Evolutionary conservation across 1,140 invertebrate species (phyloP), one percentile per base, ranked within the genome.

Genomic region (Diorhabda sublineata): DNA sequence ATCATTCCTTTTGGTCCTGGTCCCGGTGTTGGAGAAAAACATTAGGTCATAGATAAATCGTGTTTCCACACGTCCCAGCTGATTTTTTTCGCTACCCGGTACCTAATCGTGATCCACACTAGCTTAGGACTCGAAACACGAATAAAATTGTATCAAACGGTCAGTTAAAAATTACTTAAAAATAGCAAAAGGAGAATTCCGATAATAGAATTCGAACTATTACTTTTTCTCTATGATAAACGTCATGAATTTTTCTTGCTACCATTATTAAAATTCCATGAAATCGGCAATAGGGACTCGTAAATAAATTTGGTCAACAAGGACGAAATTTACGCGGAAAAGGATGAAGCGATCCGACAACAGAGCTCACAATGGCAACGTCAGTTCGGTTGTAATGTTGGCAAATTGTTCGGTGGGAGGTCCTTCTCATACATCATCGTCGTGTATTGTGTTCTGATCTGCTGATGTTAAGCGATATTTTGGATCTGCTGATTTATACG

Each of bases 401-500:
- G 77, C 78, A 80, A 80, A 80, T 80, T 80, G 79, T 79, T 75
- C 76, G 60, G 77, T 80, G 77, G 79, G 79, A 80, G 78, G 79
- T 79, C 77, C 79, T 41, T 66, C 58, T 71, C 76, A 75, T 79
- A 77, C 71, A 79, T 79, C 78, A 79, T 79, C 78, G 78, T 73
- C 68, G 72, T 67, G 73, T 77, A 73, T 79, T 74, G 75, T 74
- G 76, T 75, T 74, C 71, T 71, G 71, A 69, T 68, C 67, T 69
- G 62, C 73, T 72, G 75, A 76, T 75, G 71, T 68, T 76, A 70
- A 71, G 69, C 66, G 69, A 74, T 74, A 74, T 61, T 62, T 42
- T 11, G 7, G 26, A 6, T 11, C 26, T 41, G 43, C 61, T 44
- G 61, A 62, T 52, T 52, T 52, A 8, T 8, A 52, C 47, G n/a